Evolutionary conservation across 1,140 invertebrate genomes (phyloP).

Genomic region (Macrobrachium rosenbergii): DNA sequence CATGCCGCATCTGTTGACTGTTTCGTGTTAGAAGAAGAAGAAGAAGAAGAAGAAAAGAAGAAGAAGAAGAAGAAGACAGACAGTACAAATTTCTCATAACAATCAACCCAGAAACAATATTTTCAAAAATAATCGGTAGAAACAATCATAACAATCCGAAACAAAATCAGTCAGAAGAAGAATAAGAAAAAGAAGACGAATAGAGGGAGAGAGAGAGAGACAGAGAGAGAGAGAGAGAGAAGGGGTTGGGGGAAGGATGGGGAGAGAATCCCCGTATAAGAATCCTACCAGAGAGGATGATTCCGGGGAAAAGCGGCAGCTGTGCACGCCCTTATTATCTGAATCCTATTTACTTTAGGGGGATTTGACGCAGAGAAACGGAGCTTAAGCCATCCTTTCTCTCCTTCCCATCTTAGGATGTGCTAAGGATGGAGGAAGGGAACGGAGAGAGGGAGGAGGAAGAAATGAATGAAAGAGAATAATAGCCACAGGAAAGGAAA

Average conservation of each 20-base stretch:
- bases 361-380: too few relatives aligned
- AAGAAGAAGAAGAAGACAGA: neutral
- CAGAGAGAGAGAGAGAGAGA: conserved; percentile 11
- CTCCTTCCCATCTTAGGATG: too few relatives aligned
- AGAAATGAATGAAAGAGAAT: neutral
- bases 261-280: neutral
- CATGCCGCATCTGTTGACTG: too few relatives aligned
- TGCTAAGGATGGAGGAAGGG: neutral
- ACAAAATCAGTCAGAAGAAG: neutral
- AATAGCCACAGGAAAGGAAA: neutral
- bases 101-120: too few relatives aligned
- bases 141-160: neutral
- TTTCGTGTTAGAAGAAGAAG: neutral
- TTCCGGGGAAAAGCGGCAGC: neutral
- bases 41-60: neutral
- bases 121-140: too few relatives aligned
- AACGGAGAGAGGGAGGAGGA: neutral
- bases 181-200: neutral
- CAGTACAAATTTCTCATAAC: neutral
- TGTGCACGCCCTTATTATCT: too few relatives aligned
- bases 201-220: conserved; percentile 1
- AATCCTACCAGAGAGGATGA: neutral
- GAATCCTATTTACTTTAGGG: too few relatives aligned
- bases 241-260: too few relatives aligned
- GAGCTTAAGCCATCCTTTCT: too few relatives aligned